phyloP scores from a whole-genome alignment of 2,888 invertebrate species.

The Tetranychus piercei region DNA sequence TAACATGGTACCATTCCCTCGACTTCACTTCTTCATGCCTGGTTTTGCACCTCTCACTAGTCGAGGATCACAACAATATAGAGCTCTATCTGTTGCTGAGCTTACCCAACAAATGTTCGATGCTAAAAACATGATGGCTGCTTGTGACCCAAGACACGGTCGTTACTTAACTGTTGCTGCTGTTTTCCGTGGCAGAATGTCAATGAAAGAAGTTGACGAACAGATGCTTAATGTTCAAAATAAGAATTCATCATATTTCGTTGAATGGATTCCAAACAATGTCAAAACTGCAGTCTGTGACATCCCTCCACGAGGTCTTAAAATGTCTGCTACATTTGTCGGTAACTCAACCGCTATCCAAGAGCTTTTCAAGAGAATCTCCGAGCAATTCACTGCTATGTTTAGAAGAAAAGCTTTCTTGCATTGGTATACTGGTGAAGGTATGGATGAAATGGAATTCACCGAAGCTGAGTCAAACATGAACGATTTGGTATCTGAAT shows the following conservation, averaged over 20 bases:
- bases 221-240: constrained; percentile 41
- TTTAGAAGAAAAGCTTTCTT: constrained; percentile 88
- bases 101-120: constrained; percentile 38
- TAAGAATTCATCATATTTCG: constrained; percentile 40
- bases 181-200: constrained; percentile 39
- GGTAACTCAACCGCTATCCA: constrained; percentile 37
- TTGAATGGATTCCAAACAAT: constrained; percentile 37
- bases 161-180: constrained; percentile 38
- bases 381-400: constrained; percentile 48
- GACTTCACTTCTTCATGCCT: constrained; percentile 36
- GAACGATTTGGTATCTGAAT: constrained; percentile 65
- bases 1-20: constrained; percentile 94
- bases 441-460: constrained; percentile 95
- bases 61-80: constrained; percentile 29
- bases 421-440: constrained; percentile 94
- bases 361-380: constrained; percentile 36
- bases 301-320: constrained; percentile 39
- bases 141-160: constrained; percentile 38
- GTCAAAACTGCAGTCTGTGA: constrained; percentile 35
- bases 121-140: constrained; percentile 41
- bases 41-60: constrained; percentile 28
- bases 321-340: constrained; percentile 40
- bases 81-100: constrained; percentile 34
- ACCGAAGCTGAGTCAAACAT: constrained; percentile 90
- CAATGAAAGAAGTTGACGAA: constrained; percentile 40